Evolutionary conservation across 2,113 vertebrate genomes (phyloP), one percentile per base, ranked within the genome.

Genomic region (Sphaerodactylus townsendi): DNA sequence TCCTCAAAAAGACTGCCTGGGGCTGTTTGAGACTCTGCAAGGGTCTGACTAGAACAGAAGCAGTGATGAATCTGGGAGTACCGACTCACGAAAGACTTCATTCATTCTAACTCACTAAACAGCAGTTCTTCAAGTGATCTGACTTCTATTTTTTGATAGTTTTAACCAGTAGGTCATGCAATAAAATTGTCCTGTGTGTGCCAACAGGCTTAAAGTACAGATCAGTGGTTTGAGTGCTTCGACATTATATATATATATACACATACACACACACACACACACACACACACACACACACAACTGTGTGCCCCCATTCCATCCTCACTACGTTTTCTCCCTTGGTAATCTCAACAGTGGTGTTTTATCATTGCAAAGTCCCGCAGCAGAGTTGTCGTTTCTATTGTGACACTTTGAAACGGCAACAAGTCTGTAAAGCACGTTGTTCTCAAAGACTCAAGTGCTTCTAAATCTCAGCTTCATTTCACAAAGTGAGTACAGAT

Each of bases 61-160:
- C 85, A 94, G 93, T 85, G 90, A 92, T 95, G 91, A 94, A 94
- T 94, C 90, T 92, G 92, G 92, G 88, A 94, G 92, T 66, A 7
- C 72, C 86, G 37, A 93, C 90, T 96, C 92, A 94, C 93, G 94
- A 94, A 95, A 95, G 93, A 95, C 93, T 96, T 94, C 93, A 95
- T 95, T 96, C 93, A 95, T 96, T 96, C 95, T 93, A 95, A 95
- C 84, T 94, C 93, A 95, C 93, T 93, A 93, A 96, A 93, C 94
- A 94, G 93, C 94, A 92, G 84, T 93, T 95, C 93, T 93, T 90
- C 93, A 94, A 96, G 92, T 94, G 90, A 92, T 91, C 91, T 95
- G 89, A 93, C 90, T 94, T 93, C 90, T 89, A 90, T 88, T 94
- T n/a, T 94, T 92, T 93, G 92, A 95, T 92, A 90, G 93, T 95